Conservation (phyloP, 1,140 invertebrate species). For the Drosophila seguyi region DNA sequence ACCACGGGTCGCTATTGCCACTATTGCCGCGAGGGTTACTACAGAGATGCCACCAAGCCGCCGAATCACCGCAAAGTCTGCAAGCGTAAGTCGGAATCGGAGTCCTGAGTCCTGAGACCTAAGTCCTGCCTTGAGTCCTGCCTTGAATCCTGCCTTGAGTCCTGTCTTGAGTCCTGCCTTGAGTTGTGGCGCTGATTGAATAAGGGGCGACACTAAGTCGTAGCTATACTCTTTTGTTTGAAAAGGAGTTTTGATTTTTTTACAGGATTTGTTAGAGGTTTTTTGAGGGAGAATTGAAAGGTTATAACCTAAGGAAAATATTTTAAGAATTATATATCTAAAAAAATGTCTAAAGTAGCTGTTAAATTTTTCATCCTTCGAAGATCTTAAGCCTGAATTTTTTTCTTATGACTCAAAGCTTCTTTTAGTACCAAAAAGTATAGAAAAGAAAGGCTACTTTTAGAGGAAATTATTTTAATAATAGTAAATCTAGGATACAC, state of each 20-base stretch:
- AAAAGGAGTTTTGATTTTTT: neutral
- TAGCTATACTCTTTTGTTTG: neutral
- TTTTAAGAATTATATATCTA: too few species aligned
- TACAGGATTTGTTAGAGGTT: neutral
- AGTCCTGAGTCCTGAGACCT: too few species aligned
- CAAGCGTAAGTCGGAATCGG: conserved; percentile 90
- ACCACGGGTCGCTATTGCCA: conserved; percentile 96
- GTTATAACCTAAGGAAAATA: too few species aligned
- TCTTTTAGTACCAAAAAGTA: too few species aligned
- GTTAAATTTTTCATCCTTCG: too few species aligned
- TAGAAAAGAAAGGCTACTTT: too few species aligned
- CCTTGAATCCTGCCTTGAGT: neutral
- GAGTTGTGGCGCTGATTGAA: conserved; percentile 15
- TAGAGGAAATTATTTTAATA: too few species aligned
- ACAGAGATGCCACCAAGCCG: conserved; percentile 93
- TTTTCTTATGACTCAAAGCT: neutral
- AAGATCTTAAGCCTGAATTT: neutral
- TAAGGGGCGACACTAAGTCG: neutral
- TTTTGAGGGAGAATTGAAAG: too few species aligned
- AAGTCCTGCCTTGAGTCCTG: neutral
- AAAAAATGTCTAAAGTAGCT: too few species aligned
- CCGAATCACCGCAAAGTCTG: conserved; percentile 96
- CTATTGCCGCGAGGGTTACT: conserved; percentile 97
- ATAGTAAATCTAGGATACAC: too few species aligned
- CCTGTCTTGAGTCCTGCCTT: neutral